phyloP scores from a whole-genome alignment of 2,888 invertebrate species.

The Lathronympha strigana region DNA sequence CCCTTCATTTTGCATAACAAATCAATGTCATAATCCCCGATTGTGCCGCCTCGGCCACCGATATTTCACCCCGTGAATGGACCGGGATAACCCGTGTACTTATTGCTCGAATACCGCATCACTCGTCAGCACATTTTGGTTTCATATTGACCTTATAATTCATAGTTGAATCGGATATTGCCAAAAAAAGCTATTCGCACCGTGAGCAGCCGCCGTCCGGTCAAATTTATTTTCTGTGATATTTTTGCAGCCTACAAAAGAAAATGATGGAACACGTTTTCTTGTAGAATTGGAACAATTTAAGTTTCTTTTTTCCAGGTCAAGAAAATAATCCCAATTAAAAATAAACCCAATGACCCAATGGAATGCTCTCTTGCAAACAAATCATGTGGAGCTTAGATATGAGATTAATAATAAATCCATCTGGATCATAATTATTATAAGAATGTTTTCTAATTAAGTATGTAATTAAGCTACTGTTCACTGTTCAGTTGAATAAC shows the following conservation, averaged over 20 bases:
- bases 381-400: too few relatives aligned
- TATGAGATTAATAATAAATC: too few relatives aligned
- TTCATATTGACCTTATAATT: constrained; percentile 35
- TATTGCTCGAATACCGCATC: constrained; percentile 33
- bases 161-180: constrained; percentile 13
- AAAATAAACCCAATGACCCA: too few relatives aligned
- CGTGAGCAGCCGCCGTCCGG: neutral
- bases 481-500: too few relatives aligned
- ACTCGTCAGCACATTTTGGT: constrained; percentile 28
- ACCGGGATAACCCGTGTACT: constrained; percentile 36
- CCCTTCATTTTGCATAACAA: constrained; percentile 60
- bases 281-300: neutral
- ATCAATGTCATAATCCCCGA: constrained; percentile 52
- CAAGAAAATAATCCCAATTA: too few relatives aligned
- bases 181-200: neutral
- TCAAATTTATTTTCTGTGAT: constrained; percentile 1
- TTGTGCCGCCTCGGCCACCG: constrained; percentile 44
- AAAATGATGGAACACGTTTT: neutral
- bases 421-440: too few relatives aligned
- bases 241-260: neutral
- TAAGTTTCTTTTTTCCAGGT: neutral
- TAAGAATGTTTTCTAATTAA: too few relatives aligned
- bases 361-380: too few relatives aligned
- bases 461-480: too few relatives aligned
- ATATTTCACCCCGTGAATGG: constrained; percentile 47